phyloP scores from a whole-genome alignment of 1,140 invertebrate genomes.

The Dufourea novaeangliae region DNA sequence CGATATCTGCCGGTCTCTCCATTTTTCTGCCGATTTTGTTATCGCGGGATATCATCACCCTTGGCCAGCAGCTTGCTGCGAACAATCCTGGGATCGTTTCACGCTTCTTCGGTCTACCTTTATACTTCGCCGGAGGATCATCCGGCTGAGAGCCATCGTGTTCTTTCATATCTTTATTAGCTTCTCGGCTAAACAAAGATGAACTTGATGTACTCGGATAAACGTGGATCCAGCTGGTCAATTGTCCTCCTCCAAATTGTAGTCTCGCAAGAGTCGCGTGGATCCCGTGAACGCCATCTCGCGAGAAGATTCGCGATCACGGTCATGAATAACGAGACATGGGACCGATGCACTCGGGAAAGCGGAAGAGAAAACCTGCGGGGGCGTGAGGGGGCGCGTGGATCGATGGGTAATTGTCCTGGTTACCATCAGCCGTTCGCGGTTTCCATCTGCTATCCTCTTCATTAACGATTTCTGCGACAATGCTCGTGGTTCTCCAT shows the following conservation, averaged over 20 bases:
- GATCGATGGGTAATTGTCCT: neutral
- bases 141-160: neutral
- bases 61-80: slow-evolving; percentile 1
- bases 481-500: no score
- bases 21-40: slow-evolving; percentile 3
- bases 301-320: no score
- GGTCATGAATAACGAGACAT: neutral
- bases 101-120: neutral
- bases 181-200: neutral
- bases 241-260: no score
- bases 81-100: neutral
- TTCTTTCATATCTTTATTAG: slow-evolving; percentile 20
- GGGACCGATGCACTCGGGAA: neutral
- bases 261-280: no score
- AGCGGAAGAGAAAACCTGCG: neutral
- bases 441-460: neutral
- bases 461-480: neutral
- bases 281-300: no score
- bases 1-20: neutral
- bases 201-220: accelerated
- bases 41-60: slow-evolving; percentile 24
- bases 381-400: no score
- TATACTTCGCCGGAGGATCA: slow-evolving; percentile 1
- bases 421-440: neutral
- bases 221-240: no score